phyloP scores from a whole-genome alignment of 2,797 vertebrate genomes.

The Micrastur ruficollis region DNA sequence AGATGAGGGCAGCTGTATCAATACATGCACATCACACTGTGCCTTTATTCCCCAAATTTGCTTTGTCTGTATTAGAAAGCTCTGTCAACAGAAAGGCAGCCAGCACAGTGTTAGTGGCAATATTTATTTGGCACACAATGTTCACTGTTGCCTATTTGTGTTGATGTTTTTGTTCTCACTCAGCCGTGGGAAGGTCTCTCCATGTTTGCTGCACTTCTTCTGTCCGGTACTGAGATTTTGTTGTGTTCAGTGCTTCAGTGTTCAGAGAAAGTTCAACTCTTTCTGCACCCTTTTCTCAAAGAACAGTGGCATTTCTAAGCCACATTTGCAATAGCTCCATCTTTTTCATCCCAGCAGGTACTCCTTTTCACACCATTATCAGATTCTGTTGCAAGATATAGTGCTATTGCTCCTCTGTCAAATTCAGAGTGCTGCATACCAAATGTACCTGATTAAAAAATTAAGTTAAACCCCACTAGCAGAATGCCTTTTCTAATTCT shows the following conservation, averaged over 20 bases:
- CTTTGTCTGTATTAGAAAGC: background rate
- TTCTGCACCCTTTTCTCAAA: background rate
- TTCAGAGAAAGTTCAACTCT: too few species aligned
- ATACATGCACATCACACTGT: background rate
- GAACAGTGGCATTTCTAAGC: background rate
- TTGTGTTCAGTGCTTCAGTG: accelerated
- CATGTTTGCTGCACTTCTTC: background rate
- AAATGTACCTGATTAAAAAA: background rate
- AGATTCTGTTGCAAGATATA: background rate
- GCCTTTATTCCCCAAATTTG: background rate
- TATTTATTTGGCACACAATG: background rate
- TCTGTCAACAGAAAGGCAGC: background rate
- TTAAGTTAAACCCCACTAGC: background rate
- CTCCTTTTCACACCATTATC: background rate
- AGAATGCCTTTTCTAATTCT: background rate
- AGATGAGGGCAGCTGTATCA: background rate
- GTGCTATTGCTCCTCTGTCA: background rate
- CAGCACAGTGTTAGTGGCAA: background rate
- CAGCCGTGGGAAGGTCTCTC: background rate
- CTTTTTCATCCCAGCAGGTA: background rate
- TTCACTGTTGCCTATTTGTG: background rate
- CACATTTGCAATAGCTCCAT: background rate
- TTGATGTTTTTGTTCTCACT: background rate
- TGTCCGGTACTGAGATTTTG: background rate
- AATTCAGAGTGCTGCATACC: background rate